Evolutionary conservation across 2,797 vertebrate species (phyloP), one percentile per base, ranked within the genome.

Genomic region (Cyclura pinguis): DNA sequence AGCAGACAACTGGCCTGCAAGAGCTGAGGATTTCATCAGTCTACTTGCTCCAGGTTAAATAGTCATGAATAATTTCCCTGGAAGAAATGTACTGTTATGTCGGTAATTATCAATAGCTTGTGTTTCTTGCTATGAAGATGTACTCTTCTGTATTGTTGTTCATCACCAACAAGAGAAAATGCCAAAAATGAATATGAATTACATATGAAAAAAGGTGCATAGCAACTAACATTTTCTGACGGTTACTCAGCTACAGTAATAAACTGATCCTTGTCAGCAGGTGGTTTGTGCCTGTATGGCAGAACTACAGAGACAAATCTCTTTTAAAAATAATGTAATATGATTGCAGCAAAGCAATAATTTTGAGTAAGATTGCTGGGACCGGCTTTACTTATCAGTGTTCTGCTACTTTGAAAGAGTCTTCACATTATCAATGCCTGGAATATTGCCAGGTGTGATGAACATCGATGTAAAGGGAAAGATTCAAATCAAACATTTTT

Each of bases 111-210:
- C n/a, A 86, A 74, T 76, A 76, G 59, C n/a, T 38, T 80, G 55
- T 88, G 86, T 80, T 77, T 50, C 7, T 12, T 55, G 59, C 55
- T 50, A n/a, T 80, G 59, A 32, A n/a, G 59, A 87, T 47, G 16
- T 62, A 62, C 18, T 42, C 6, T 80, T n/a, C 42, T 35, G 7
- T 80, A 52, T 35, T 87, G 22, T 32, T 87, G 62, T 52, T 52
- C 10, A 81, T 80, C 59, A 35, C n/a, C n/a, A 55, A 80, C 76
- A n/a, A 67, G 42, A 69, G 20, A 80, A 55, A 38, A 13, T 32
- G 52, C 47, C 62, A 80, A 81, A 80, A 69, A 81, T 55, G 57
- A 81, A 81, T 55, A 55, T 69, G 29, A 88, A 35, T 88, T 69
- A 38, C 32, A 27, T 55, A 27, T 69, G 62, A 69, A 88, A 88